phyloP scores from a whole-genome alignment of 2,888 invertebrate genomes.

The Drosophila fulvimacula region DNA sequence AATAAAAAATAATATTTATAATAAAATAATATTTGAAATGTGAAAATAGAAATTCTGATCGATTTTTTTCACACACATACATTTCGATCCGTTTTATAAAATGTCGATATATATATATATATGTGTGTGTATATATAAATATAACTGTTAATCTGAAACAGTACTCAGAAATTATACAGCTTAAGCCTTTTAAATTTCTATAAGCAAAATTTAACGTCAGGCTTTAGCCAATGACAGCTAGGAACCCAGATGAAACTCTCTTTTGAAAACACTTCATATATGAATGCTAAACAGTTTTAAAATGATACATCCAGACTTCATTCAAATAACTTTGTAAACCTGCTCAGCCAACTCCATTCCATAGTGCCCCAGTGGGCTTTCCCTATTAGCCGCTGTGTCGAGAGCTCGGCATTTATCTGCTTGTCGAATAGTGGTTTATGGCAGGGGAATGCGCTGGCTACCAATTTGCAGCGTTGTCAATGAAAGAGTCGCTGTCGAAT shows the following conservation, averaged over 20 bases:
- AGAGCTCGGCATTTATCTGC: constrained; percentile 40
- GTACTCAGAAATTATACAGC: too few relatives aligned
- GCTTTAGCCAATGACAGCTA: background rate
- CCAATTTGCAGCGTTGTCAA: constrained; percentile 22
- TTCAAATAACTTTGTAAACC: background rate
- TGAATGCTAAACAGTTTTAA: background rate
- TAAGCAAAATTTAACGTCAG: background rate
- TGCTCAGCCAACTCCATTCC: background rate
- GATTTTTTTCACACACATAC: background rate
- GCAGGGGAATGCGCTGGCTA: constrained; percentile 12
- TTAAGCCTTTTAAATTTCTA: too few relatives aligned
- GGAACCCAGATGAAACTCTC: background rate
- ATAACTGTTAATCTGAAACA: background rate
- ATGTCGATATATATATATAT: too few relatives aligned
- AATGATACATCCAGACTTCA: too few relatives aligned
- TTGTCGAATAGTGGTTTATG: constrained; percentile 45
- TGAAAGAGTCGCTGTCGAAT: constrained; percentile 17
- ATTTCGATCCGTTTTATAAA: too few relatives aligned
- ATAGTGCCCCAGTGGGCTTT: constrained; percentile 32
- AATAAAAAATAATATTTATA: too few relatives aligned
- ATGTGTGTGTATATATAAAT: background rate
- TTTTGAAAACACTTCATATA: background rate
- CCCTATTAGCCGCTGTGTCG: constrained; percentile 31
- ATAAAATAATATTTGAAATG: too few relatives aligned
- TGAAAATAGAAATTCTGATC: background rate